Conservation (phyloP, 2,113 vertebrate genomes). For the Austrofundulus limnaeus region DNA sequence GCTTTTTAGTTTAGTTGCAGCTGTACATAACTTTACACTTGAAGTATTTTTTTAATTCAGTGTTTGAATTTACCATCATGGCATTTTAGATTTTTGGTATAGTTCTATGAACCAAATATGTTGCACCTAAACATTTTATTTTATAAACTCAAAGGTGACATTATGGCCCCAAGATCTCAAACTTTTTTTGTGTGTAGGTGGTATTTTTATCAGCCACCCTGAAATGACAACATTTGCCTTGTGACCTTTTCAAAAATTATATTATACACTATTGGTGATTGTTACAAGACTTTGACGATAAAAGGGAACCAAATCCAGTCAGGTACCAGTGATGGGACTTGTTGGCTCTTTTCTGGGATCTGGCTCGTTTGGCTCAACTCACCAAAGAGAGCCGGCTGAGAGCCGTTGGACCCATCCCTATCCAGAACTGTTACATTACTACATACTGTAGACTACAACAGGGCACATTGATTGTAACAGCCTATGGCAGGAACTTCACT, state of each 20-base stretch:
- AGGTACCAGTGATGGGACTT: conserved; percentile 20
- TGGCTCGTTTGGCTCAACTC: too few species aligned
- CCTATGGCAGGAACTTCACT: conserved; percentile 27
- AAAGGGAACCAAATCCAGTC: conserved; percentile 38
- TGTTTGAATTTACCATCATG: conserved; percentile 4
- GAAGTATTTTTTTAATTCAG: conserved; percentile 13
- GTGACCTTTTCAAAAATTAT: too few species aligned
- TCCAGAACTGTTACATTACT: too few species aligned
- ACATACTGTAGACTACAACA: too few species aligned
- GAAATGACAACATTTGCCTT: conserved; percentile 23
- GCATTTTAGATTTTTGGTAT: not conserved
- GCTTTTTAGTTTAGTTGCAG: conserved; percentile 12
- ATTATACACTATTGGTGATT: conserved; percentile 16
- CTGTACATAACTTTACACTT: conserved; percentile 10
- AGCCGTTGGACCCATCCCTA: too few species aligned
- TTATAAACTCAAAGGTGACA: not conserved
- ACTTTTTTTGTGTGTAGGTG: conserved; percentile 5
- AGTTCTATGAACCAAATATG: not conserved
- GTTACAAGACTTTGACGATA: conserved; percentile 52
- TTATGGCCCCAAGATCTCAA: conserved; percentile 9
- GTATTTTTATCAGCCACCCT: not conserved
- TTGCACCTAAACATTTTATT: conserved; percentile 16
- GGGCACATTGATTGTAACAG: conserved; percentile 6
- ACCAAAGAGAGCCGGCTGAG: too few species aligned
- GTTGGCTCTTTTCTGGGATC: too few species aligned